Percentiles rank a stretch among this genome's conserved stretches.
Evolutionary conservation across 2,797 vertebrate species (phyloP).

Genomic region (Peromyscus melanophrys): DNA sequence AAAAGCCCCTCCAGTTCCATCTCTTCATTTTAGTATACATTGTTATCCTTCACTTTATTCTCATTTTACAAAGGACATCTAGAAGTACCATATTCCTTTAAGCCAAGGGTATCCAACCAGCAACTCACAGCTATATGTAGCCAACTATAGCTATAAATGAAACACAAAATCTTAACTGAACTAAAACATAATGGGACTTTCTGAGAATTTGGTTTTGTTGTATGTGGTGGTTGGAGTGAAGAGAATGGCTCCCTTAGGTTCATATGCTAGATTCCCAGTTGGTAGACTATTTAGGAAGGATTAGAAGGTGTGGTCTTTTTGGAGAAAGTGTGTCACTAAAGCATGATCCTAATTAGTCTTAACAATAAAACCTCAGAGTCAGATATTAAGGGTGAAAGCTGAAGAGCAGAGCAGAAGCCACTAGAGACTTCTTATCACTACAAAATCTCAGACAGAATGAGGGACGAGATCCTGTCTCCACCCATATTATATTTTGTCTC

Average conservation of each 20-base stretch:
- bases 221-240: background rate
- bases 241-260: background rate
- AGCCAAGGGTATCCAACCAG: background rate
- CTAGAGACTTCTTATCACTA: too few species aligned
- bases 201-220: background rate
- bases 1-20: background rate
- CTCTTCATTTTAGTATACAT: background rate
- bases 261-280: background rate
- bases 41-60: slow-evolving; percentile 37
- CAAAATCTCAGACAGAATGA: too few species aligned
- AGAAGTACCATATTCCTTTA: slow-evolving; percentile 32
- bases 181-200: background rate
- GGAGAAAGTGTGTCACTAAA: background rate
- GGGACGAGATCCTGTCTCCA: too few species aligned
- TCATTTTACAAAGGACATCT: background rate
- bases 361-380: too few species aligned
- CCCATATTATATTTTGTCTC: too few species aligned
- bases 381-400: too few species aligned
- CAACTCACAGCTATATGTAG: background rate
- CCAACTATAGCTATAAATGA: background rate
- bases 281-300: background rate
- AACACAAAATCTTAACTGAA: background rate
- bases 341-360: too few species aligned
- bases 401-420: too few species aligned
- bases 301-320: background rate